A percentile compares a stretch with the other conserved stretches of the same genome.
These are phyloP conservation scores for Coptodon bakossiorum DNA, from an alignment of 2,113 vertebrate species.

Conservation along the genomic window DNA sequence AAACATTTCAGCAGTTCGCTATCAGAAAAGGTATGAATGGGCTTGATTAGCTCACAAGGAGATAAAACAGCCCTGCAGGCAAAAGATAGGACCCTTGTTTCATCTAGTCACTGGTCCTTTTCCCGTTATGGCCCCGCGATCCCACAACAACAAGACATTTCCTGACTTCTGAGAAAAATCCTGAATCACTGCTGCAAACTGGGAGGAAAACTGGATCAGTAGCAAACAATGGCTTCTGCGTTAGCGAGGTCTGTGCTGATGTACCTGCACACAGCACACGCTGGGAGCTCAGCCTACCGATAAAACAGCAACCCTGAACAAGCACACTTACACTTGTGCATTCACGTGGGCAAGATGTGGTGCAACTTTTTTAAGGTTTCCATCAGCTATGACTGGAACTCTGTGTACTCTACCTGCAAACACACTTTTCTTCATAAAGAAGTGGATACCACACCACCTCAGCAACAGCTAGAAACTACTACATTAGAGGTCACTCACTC, in stretches of 20 bases:
- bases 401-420: background rate
- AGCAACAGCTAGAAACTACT: background rate
- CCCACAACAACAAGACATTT: slow-evolving; percentile 30
- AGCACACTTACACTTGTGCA: background rate
- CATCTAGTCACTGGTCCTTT: slow-evolving; percentile 21
- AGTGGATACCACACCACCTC: background rate
- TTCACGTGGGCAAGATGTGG: background rate
- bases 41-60: slow-evolving; percentile 28
- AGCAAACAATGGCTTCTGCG: background rate
- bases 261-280: background rate
- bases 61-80: slow-evolving; percentile 26
- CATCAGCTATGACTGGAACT: background rate
- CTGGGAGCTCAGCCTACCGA: background rate
- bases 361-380: background rate
- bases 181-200: background rate
- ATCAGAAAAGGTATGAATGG: background rate
- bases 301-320: background rate
- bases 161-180: slow-evolving; percentile 45
- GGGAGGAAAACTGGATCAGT: background rate
- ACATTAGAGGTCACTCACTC: background rate
- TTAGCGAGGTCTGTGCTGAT: background rate
- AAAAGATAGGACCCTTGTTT: slow-evolving; percentile 45
- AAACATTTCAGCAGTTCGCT: background rate
- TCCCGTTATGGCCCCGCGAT: background rate
- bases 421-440: background rate